Evolutionary conservation across 2,888 invertebrate species (phyloP).

Genomic region (Agelastica alni): DNA sequence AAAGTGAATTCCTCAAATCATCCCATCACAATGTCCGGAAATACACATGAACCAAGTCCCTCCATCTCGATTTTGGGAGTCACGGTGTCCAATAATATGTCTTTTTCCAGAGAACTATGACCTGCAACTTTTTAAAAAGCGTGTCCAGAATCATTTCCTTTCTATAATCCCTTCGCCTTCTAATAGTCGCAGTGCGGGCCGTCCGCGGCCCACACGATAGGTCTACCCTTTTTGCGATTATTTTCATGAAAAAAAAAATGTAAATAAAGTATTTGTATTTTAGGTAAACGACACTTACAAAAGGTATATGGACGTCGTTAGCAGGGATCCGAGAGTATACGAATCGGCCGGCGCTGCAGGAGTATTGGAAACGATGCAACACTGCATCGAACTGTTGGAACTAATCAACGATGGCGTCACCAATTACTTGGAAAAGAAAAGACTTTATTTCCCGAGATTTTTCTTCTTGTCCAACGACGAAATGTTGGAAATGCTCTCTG

Average conservation of each 20-base stretch:
- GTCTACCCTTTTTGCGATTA: too few relatives aligned
- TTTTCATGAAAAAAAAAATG: not conserved
- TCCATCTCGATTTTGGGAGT: too few relatives aligned
- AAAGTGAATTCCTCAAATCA: too few relatives aligned
- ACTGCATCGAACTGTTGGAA: constrained; percentile 72
- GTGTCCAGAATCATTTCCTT: too few relatives aligned
- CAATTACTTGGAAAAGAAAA: constrained; percentile 81
- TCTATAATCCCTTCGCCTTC: too few relatives aligned
- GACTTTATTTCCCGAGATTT: constrained; percentile 81
- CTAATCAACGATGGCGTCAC: constrained; percentile 83
- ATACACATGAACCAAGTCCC: too few relatives aligned
- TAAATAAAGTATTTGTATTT: constrained; percentile 5
- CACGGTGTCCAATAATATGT: too few relatives aligned
- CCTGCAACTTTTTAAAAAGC: too few relatives aligned
- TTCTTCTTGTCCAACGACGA: constrained; percentile 92
- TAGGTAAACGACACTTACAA: constrained; percentile 67
- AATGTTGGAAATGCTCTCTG: constrained; percentile 86
- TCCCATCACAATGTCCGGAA: too few relatives aligned
- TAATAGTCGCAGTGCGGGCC: too few relatives aligned
- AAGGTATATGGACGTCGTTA: constrained; percentile 66
- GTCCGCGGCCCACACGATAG: too few relatives aligned
- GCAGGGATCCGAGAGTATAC: constrained; percentile 67
- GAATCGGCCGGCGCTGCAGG: constrained; percentile 69
- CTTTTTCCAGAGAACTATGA: too few relatives aligned
- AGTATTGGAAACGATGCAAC: constrained; percentile 70